A percentile compares a stretch with the other conserved stretches of the same genome.
Conservation (phyloP, 2,113 vertebrate genomes). For the Raja brachyura region DNA sequence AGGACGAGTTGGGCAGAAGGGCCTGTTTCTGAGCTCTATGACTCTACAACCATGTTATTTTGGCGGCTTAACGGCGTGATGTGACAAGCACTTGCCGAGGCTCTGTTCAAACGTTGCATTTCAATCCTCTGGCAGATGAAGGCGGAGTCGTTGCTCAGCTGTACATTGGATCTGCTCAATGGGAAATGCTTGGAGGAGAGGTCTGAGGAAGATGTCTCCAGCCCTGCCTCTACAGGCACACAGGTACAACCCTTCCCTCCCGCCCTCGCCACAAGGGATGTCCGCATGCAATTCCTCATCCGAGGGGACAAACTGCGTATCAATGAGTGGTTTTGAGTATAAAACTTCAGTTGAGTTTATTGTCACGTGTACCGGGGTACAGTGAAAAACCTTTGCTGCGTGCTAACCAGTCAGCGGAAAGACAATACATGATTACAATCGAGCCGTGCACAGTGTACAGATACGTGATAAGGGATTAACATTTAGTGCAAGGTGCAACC, state of each 20-base stretch:
- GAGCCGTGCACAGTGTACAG: too few species aligned
- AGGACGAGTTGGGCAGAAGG: too few species aligned
- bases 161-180: conserved; percentile 62
- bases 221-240: conserved; percentile 83
- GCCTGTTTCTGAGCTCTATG: too few species aligned
- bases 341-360: too few species aligned
- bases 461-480: too few species aligned
- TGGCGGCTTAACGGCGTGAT: not conserved
- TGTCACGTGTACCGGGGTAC: too few species aligned
- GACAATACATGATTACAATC: too few species aligned
- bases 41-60: not conserved
- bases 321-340: too few species aligned
- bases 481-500: too few species aligned
- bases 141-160: conserved; percentile 69
- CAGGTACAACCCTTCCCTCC: conserved; percentile 63
- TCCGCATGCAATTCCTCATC: not conserved
- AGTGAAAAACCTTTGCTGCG: too few species aligned
- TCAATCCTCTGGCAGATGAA: conserved; percentile 62
- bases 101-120: not conserved
- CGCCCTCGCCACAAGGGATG: not conserved
- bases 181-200: conserved; percentile 76
- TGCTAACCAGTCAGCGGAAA: too few species aligned
- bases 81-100: not conserved
- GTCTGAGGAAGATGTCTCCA: conserved; percentile 83
- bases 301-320: not conserved